A percentile compares a stretch with the other conserved stretches of the same genome.
phyloP scores from a whole-genome alignment of 2,113 vertebrate genomes.

The Rhagologus leucostigma region DNA sequence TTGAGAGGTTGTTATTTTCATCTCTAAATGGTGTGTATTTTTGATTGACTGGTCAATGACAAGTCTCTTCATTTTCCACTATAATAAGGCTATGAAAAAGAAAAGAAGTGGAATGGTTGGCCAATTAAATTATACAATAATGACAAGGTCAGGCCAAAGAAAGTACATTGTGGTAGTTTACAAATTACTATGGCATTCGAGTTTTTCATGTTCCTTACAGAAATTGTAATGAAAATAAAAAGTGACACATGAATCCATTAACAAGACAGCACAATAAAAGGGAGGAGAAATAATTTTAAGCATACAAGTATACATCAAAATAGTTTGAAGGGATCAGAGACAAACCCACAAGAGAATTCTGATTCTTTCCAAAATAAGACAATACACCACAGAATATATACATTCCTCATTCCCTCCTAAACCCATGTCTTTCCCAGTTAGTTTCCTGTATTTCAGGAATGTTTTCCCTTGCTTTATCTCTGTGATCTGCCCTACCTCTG shows the following conservation, averaged over 20 bases:
- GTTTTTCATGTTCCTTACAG: slow-evolving; percentile 36
- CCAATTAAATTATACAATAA: slow-evolving; percentile 41
- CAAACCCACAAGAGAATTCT: slow-evolving; percentile 7
- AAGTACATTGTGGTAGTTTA: slow-evolving; percentile 45
- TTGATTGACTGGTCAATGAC: slow-evolving; percentile 49
- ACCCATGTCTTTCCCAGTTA: background rate
- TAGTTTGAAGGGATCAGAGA: slow-evolving; percentile 30
- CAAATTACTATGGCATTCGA: slow-evolving; percentile 28
- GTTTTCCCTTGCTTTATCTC: background rate
- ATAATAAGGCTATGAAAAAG: background rate
- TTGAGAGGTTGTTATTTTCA: slow-evolving; percentile 51
- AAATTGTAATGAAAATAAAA: slow-evolving; percentile 52
- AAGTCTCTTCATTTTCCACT: slow-evolving; percentile 7
- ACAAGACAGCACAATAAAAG: slow-evolving; percentile 27
- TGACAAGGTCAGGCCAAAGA: slow-evolving; percentile 53
- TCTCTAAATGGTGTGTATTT: slow-evolving; percentile 9
- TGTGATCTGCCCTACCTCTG: background rate
- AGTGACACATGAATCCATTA: slow-evolving; percentile 36
- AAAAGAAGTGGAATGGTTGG: slow-evolving; percentile 41
- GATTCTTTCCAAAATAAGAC: background rate
- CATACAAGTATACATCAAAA: slow-evolving; percentile 17
- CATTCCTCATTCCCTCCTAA: background rate
- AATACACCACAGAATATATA: background rate
- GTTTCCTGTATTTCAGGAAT: slow-evolving; percentile 3
- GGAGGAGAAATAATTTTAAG: slow-evolving; percentile 24